These are phyloP conservation scores for Eubucco bourcierii DNA, from an alignment of 2,113 vertebrate genomes.

Conservation along the genomic window DNA sequence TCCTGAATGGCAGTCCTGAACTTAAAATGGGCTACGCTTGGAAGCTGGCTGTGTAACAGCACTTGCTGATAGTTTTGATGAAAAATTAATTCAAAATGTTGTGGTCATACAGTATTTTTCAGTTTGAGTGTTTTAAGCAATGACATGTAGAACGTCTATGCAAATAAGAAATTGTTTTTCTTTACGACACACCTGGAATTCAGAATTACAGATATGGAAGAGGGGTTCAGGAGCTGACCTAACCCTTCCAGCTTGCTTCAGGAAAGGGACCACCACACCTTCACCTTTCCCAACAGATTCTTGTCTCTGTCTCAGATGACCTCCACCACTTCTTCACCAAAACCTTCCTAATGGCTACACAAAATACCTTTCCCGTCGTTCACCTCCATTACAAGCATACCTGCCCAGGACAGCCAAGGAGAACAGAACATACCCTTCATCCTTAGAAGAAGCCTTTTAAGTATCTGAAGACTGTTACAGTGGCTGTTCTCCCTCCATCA, in stretches of 20 bases:
- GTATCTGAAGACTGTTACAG: background rate
- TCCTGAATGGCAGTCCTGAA: background rate
- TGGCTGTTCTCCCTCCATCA: background rate
- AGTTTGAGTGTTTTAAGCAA: background rate
- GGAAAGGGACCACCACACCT: background rate
- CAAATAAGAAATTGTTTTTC: background rate
- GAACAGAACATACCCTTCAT: background rate
- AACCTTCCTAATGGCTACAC: background rate
- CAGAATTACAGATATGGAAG: background rate
- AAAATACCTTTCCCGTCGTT: background rate
- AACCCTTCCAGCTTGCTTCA: background rate
- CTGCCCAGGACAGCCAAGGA: background rate
- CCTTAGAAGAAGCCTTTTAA: background rate
- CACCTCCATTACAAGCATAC: background rate
- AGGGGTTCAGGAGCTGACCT: background rate
- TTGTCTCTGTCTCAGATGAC: background rate
- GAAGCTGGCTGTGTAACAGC: background rate
- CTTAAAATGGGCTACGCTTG: background rate
- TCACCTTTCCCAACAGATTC: background rate
- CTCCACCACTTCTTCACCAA: background rate
- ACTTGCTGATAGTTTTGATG: background rate
- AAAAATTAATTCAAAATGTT: background rate
- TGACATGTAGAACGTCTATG: background rate
- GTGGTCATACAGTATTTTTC: background rate
- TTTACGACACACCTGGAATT: background rate